Evolutionary conservation across 1,140 invertebrate species (phyloP).

Genomic region (Triops cancriformis): DNA sequence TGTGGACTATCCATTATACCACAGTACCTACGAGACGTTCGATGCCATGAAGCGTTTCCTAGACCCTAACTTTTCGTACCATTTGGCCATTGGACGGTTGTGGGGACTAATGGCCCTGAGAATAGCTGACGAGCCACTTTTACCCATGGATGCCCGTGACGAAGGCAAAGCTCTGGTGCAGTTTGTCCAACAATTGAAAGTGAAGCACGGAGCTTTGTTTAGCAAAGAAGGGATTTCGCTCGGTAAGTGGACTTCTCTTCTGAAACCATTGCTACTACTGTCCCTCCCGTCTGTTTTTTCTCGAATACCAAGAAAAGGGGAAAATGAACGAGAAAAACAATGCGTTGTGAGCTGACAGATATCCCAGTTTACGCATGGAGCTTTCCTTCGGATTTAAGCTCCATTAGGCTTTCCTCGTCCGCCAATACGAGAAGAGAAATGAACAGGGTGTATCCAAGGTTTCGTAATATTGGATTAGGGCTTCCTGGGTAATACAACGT

Average conservation of each 20-base stretch:
- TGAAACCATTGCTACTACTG: neutral
- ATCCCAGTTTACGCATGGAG: no score
- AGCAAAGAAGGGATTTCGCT: neutral
- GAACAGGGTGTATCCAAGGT: no score
- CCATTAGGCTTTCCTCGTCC: no score
- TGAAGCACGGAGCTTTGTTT: constrained; percentile 20
- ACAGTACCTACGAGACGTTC: constrained; percentile 37
- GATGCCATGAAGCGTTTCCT: constrained; percentile 35
- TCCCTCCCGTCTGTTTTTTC: neutral
- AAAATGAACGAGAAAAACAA: no score
- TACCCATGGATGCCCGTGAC: constrained; percentile 15
- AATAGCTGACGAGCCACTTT: constrained; percentile 27
- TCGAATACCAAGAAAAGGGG: no score
- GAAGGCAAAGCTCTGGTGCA: constrained; percentile 4
- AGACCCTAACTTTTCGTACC: constrained; percentile 35
- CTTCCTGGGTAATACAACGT: no score
- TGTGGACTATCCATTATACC: constrained; percentile 36
- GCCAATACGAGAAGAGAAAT: no score
- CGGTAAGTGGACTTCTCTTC: constrained; percentile 12
- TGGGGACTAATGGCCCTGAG: constrained; percentile 30
- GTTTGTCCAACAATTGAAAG: constrained; percentile 17
- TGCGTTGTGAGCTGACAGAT: no score
- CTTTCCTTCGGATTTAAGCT: no score
- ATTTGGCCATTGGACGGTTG: constrained; percentile 29
- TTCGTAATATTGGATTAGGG: no score